These are phyloP conservation scores for Tenualosa ilisha DNA, from an alignment of 2,797 vertebrate genomes.

Conservation along the genomic window DNA sequence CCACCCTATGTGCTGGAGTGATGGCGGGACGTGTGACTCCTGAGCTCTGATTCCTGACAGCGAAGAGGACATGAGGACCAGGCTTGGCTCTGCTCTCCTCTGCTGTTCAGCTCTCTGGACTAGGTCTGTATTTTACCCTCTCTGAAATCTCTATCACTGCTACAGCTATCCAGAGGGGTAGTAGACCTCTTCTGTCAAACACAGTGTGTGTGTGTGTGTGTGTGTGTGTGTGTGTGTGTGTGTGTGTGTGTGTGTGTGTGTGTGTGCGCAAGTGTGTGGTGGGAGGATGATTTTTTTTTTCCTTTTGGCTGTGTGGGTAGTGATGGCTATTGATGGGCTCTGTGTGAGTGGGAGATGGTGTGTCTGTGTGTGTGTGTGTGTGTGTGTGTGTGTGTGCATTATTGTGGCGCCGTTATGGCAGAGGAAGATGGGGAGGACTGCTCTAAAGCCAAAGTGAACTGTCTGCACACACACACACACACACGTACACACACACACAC, in stretches of 20 bases:
- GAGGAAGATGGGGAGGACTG: not conserved
- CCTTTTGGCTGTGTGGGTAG: not conserved
- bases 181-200: too few species aligned
- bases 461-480: not conserved
- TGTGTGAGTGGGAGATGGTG: not conserved
- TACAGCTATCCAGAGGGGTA: too few species aligned
- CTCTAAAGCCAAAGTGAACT: not conserved
- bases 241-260: too few species aligned
- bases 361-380: too few species aligned
- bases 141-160: too few species aligned
- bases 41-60: too few species aligned
- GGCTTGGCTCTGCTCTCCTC: not conserved
- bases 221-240: too few species aligned
- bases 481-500: not conserved
- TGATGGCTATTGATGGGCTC: conserved; percentile 8
- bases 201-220: too few species aligned
- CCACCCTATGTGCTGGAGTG: too few species aligned
- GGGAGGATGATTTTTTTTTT: not conserved
- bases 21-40: too few species aligned
- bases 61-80: not conserved
- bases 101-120: not conserved
- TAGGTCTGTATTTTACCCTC: too few species aligned
- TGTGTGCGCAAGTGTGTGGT: too few species aligned
- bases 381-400: not conserved
- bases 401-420: not conserved